Evolutionary conservation across 2,113 vertebrate species (phyloP), one percentile per base, ranked within the genome.

Genomic region (Archilochus colubris): DNA sequence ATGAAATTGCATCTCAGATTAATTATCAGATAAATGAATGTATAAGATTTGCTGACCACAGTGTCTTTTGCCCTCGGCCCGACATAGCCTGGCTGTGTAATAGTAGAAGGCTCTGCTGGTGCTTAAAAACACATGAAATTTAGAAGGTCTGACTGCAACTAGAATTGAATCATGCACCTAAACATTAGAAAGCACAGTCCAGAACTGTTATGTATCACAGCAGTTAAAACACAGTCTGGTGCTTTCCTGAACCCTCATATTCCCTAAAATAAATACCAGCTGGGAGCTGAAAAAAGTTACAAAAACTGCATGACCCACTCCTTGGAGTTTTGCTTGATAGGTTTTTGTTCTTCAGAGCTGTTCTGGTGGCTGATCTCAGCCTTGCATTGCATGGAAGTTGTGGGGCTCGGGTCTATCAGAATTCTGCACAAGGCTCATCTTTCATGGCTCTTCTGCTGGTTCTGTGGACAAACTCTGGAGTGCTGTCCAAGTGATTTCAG

Each of bases 321-420:
- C n/a, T 43, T 4, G 10, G 51, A 70, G 55, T 25, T 86, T 10
- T 86, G 27, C 55, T 86, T 4, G 2, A 40, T 74, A 0, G 36
- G 30, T 36, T 86, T n/a, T 16, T 27, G 6, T 74, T 19, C 63
- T 61, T 68, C 46, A 74, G 73, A 57, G 30, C 51, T 77, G 30
- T 36, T 44, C 4, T 55, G 58, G 27, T 8, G 4, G 24, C 12
- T 50, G 3, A 79, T 30, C 61, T 83, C 46, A 57, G 46, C 59
- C 66, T 81, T 48, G 7, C 27, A 2, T 44, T 13, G 18, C 0
- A 3, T 17, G 51, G 43, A 38, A 48, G 44, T 8, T 76, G 24
- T n/a, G 27, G 19, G 63, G 31, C 50, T 6, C 21, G 25, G 67
- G 19, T 68, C 44, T 46, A 0, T 22, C 2, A 2, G 24, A 31